phyloP scores from a whole-genome alignment of 1,140 invertebrate species.

The Conopomorpha cramerella region DNA sequence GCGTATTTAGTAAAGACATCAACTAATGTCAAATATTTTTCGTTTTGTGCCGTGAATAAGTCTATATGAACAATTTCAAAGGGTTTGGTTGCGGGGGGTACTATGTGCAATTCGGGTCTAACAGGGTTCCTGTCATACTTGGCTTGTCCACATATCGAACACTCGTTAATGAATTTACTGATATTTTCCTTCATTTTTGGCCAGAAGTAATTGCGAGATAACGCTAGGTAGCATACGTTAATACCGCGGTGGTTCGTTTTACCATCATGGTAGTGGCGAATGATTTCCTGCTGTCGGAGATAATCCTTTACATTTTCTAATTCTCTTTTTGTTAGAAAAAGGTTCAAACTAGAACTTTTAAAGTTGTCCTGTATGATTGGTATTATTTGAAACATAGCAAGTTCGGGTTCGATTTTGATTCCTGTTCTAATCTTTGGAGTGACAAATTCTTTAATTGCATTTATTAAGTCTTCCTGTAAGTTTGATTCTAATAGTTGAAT shows the following conservation, averaged over 20 bases:
- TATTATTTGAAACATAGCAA: conserved; percentile 6
- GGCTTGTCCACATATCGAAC: conserved; percentile 7
- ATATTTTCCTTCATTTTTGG: conserved; percentile 5
- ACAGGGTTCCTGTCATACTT: conserved; percentile 12
- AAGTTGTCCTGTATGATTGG: conserved; percentile 4
- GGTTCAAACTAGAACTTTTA: not conserved
- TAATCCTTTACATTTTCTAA: conserved; percentile 11
- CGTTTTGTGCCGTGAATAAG: not conserved
- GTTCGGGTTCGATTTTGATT: conserved; percentile 3
- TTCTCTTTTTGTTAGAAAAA: not conserved
- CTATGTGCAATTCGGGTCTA: conserved; percentile 6
- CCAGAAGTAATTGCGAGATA: conserved; percentile 12
- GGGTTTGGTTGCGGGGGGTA: conserved; percentile 9
- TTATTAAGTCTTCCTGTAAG: conserved; percentile 5
- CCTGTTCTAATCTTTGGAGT: conserved; percentile 8
- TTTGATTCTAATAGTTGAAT: conserved; percentile 7
- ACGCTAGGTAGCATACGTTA: conserved; percentile 8
- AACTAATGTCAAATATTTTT: conserved; percentile 1
- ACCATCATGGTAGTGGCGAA: conserved; percentile 11
- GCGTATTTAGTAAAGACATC: conserved; percentile 9
- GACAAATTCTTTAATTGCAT: conserved; percentile 7
- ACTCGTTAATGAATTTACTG: conserved; percentile 6
- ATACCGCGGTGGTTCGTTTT: conserved; percentile 14
- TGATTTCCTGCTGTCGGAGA: conserved; percentile 9
- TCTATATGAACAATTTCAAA: conserved; percentile 9